Conservation (phyloP, 2,888 invertebrate genomes). For the Drosophila mulleri region DNA sequence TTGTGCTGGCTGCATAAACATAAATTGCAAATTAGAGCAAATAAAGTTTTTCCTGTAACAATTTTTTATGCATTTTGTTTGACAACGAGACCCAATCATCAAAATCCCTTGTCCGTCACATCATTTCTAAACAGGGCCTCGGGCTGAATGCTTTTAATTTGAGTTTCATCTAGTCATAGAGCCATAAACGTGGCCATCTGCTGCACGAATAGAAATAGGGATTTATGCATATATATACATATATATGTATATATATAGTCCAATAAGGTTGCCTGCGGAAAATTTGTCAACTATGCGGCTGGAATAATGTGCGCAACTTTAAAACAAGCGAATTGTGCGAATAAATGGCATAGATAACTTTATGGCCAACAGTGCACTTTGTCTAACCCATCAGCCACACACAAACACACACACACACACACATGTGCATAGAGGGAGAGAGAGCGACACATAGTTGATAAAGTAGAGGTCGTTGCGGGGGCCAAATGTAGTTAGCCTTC, state of each 20-base stretch:
- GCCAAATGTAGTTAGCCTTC: conserved; percentile 74
- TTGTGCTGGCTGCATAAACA: background rate
- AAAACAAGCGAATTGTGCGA: conserved; percentile 63
- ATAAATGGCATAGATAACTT: conserved; percentile 73
- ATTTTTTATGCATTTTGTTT: conserved; percentile 1
- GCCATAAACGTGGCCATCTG: conserved; percentile 12
- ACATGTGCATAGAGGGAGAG: background rate
- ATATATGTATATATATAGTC: conserved; percentile 13
- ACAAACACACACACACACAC: conserved; percentile 7
- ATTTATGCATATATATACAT: background rate
- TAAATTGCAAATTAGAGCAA: conserved; percentile 8
- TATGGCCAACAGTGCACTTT: conserved; percentile 75
- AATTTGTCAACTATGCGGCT: conserved; percentile 76
- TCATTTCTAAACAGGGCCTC: conserved; percentile 13
- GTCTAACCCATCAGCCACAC: conserved; percentile 62
- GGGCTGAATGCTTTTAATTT: conserved; percentile 31
- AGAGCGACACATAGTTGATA: conserved; percentile 8
- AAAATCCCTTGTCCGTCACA: conserved; percentile 15
- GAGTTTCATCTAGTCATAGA: conserved; percentile 10
- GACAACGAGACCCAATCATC: conserved; percentile 6
- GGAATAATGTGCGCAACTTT: conserved; percentile 55
- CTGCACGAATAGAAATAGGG: background rate
- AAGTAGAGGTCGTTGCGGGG: conserved; percentile 34
- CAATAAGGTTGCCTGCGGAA: conserved; percentile 45
- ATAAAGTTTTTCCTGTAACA: background rate